These are phyloP conservation scores for Nomada fabriciana DNA, from an alignment of 2,888 invertebrate species.

Conservation along the genomic window DNA sequence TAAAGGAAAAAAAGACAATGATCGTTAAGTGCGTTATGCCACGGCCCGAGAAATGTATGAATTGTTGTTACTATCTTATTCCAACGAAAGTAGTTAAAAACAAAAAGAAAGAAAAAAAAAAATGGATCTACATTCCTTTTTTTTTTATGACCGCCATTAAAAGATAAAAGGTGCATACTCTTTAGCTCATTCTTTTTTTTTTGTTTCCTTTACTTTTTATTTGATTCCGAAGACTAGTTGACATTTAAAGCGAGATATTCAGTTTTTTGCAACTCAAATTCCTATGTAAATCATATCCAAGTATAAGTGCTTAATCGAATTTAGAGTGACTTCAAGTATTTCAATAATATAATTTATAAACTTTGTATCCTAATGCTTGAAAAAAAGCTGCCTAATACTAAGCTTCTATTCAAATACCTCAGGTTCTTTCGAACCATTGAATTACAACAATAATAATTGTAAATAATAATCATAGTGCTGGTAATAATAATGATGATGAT, in stretches of 20 bases:
- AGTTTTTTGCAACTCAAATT: conserved; percentile 21
- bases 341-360: conserved; percentile 35
- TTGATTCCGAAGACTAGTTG: conserved; percentile 12
- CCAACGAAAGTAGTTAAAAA: conserved; percentile 33
- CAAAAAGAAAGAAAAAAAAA: background rate
- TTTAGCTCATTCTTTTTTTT: conserved; percentile 4
- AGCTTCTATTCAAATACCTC: conserved; percentile 45
- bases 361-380: conserved; percentile 29
- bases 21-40: conserved; percentile 7
- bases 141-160: background rate
- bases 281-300: conserved; percentile 19
- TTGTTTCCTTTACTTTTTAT: background rate
- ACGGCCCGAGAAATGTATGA: background rate
- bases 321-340: conserved; percentile 3
- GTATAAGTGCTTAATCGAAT: conserved; percentile 28
- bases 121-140: background rate
- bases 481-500: conserved; percentile 11
- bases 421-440: conserved; percentile 30
- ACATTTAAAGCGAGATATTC: conserved; percentile 8
- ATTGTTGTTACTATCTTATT: conserved; percentile 33
- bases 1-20: background rate
- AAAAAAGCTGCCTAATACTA: conserved; percentile 45
- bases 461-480: conserved; percentile 4
- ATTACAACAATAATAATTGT: conserved; percentile 32
- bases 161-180: conserved; percentile 34